These are phyloP conservation scores for Hydroisotoma schaefferi DNA, from an alignment of 2,888 invertebrate species.

Conservation along the genomic window DNA sequence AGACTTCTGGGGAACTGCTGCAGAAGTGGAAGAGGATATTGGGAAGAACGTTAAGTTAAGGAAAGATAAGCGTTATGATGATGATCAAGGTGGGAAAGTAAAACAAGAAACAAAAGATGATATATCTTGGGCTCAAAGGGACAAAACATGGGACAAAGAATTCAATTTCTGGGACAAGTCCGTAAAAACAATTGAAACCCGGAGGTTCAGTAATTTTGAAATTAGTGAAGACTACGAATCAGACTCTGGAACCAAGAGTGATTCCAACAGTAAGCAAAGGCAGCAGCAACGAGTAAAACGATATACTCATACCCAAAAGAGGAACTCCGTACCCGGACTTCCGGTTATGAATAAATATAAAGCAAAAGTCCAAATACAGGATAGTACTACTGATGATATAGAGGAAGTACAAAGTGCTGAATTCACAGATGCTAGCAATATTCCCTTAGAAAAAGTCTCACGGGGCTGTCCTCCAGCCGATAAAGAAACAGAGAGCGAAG, in stretches of 20 bases:
- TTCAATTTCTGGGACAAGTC: constrained; percentile 45
- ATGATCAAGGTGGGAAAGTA: constrained; percentile 10
- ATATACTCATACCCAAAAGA: constrained; percentile 19
- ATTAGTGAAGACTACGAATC: constrained; percentile 44
- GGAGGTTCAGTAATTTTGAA: constrained; percentile 41
- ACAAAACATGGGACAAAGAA: constrained; percentile 37
- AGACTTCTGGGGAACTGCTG: background rate
- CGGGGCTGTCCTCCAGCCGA: background rate
- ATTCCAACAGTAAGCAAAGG: constrained; percentile 1
- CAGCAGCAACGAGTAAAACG: constrained; percentile 20
- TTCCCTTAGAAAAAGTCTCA: background rate
- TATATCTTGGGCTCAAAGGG: constrained; percentile 11
- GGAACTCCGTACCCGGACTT: constrained; percentile 29
- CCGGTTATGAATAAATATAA: background rate
- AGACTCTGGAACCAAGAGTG: constrained; percentile 36
- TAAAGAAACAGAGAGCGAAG: background rate
- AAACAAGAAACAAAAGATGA: background rate
- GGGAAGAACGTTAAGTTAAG: constrained; percentile 19
- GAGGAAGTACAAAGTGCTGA: too few relatives aligned
- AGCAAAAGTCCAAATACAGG: background rate
- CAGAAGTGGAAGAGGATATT: constrained; percentile 22
- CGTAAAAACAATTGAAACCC: constrained; percentile 31
- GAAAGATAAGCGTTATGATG: background rate
- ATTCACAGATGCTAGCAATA: too few relatives aligned
- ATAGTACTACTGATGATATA: too few relatives aligned